phyloP scores from a whole-genome alignment of 2,797 vertebrate species.

The Tadarida brasiliensis region DNA sequence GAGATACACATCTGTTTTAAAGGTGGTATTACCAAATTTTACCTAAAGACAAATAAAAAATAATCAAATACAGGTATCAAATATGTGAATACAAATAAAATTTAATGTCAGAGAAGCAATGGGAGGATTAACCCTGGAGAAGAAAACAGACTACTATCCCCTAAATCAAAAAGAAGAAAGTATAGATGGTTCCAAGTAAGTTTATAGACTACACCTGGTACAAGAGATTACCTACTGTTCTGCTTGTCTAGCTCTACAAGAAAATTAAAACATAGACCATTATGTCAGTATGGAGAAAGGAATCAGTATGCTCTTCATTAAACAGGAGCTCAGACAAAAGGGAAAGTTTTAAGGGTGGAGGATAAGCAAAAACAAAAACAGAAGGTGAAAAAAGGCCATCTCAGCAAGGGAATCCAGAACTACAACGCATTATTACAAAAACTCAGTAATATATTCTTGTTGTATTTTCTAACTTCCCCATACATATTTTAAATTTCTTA shows the following conservation, averaged over 20 bases:
- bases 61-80: slow-evolving; percentile 37
- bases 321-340: not conserved
- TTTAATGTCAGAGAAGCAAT: not conserved
- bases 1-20: slow-evolving; percentile 98
- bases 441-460: not conserved
- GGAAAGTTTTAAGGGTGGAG: not conserved
- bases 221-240: not conserved
- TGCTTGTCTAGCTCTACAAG: not conserved
- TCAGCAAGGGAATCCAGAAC: slow-evolving; percentile 6
- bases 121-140: not conserved
- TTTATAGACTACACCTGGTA: not conserved
- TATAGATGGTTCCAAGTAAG: not conserved
- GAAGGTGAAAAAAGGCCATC: not conserved
- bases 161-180: not conserved
- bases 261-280: not conserved
- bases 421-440: not conserved
- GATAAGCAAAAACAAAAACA: slow-evolving; percentile 25
- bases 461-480: not conserved
- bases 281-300: not conserved
- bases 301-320: not conserved
- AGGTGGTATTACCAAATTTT: slow-evolving; percentile 99
- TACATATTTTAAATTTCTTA: not conserved
- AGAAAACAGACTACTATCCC: not conserved
- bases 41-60: slow-evolving; percentile 90
- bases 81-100: slow-evolving; percentile 36